phyloP scores from a whole-genome alignment of 2,888 invertebrate genomes.

The Vesta saturnalis region DNA sequence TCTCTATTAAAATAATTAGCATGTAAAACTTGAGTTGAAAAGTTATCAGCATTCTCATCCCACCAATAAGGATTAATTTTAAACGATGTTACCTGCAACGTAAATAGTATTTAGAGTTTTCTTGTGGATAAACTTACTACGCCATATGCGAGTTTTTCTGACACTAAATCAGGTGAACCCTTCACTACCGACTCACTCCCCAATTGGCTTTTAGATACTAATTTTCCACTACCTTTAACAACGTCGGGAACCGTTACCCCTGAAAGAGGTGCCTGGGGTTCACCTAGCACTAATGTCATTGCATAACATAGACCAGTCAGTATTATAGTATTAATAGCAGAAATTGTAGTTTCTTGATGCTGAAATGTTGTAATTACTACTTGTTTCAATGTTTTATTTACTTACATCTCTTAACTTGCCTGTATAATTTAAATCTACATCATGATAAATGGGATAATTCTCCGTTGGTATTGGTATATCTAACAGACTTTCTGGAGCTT shows the following conservation, averaged over 20 bases:
- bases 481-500: not conserved
- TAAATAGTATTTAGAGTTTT: not conserved
- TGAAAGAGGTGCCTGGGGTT: conserved; percentile 9
- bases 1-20: conserved; percentile 11
- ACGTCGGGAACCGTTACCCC: not conserved
- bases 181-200: not conserved
- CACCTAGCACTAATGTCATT: conserved; percentile 15
- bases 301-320: not conserved
- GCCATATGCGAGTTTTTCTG: not conserved
- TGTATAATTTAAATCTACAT: conserved; percentile 14
- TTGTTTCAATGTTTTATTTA: not conserved
- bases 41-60: not conserved
- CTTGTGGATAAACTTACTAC: not conserved
- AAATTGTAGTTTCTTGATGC: conserved; percentile 21
- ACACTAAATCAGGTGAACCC: not conserved
- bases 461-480: conserved; percentile 6
- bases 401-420: conserved; percentile 18
- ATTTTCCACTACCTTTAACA: not conserved
- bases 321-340: not conserved
- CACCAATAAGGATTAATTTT: conserved; percentile 20
- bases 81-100: not conserved
- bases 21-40: not conserved
- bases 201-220: not conserved
- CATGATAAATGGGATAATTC: conserved; percentile 26
- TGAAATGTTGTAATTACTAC: not conserved